Percentiles rank a stretch among this genome's conserved stretches.
Evolutionary conservation across 2,797 vertebrate genomes (phyloP).

Genomic region (Arnoldichthys spilopterus): DNA sequence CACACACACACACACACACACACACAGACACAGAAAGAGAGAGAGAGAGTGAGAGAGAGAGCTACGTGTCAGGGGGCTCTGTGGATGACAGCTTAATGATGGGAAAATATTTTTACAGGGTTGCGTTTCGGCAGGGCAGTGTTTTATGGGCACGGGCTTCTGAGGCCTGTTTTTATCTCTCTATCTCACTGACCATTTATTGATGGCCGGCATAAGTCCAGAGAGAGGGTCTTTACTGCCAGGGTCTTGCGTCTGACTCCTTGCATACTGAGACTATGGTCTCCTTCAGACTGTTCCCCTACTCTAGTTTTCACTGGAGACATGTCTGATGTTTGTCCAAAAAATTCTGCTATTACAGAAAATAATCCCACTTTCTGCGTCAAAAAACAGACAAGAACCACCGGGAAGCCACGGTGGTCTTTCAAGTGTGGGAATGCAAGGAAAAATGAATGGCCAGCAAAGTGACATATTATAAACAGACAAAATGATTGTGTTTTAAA

Average conservation of each 20-base stretch:
- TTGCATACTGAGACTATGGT: conserved; percentile 1
- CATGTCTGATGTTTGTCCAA: conserved; percentile 9
- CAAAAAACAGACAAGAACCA: neutral
- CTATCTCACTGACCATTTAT: conserved; percentile 66
- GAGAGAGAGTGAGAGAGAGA: too few species aligned
- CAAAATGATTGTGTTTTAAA: neutral
- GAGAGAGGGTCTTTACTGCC: conserved; percentile 17
- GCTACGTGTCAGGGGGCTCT: conserved; percentile 70
- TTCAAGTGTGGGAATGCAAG: conserved; percentile 24
- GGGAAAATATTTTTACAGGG: conserved; percentile 87
- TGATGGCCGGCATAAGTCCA: conserved; percentile 45
- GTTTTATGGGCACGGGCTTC: conserved; percentile 73
- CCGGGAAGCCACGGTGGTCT: neutral
- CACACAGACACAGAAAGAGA: too few species aligned
- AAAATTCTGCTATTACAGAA: conserved; percentile 42
- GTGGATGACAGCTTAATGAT: conserved; percentile 84
- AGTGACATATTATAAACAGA: conserved; percentile 7
- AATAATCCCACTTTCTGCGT: conserved; percentile 2
- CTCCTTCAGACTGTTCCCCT: conserved; percentile 26
- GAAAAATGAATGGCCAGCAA: conserved; percentile 6
- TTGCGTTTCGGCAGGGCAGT: conserved; percentile 75
- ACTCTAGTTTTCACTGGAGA: conserved; percentile 12
- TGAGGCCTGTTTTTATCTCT: conserved; percentile 73
- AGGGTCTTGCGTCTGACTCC: conserved; percentile 28
- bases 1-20: neutral